Conservation (phyloP, 2,113 vertebrate genomes). For the Polypterus senegalus region DNA sequence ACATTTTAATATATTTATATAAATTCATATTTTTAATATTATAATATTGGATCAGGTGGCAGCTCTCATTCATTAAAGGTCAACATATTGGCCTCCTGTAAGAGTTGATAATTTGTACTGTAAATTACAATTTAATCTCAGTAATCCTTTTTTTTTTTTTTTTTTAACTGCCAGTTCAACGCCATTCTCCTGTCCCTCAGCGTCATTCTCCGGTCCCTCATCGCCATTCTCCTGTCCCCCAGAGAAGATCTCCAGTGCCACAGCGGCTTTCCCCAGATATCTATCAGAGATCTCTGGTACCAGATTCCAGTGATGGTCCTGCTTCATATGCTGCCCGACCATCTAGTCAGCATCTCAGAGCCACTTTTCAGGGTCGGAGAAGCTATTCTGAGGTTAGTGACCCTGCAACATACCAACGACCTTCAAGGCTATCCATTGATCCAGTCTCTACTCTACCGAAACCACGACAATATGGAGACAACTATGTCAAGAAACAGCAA, state of each 20-base stretch:
- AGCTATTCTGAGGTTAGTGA: slow-evolving; percentile 88
- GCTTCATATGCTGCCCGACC: slow-evolving; percentile 70
- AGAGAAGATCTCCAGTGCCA: slow-evolving; percentile 64
- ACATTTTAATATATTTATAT: too few relatives aligned
- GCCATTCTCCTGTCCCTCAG: slow-evolving; percentile 63
- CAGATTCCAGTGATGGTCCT: slow-evolving; percentile 60
- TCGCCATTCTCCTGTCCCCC: slow-evolving; percentile 58
- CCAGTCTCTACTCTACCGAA: slow-evolving; percentile 80
- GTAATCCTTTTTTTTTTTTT: too few relatives aligned
- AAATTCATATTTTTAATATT: too few relatives aligned
- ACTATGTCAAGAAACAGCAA: slow-evolving; percentile 54
- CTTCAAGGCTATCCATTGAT: slow-evolving; percentile 67
- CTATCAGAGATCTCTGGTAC: slow-evolving; percentile 55
- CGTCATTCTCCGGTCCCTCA: slow-evolving; percentile 64
- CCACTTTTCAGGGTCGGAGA: slow-evolving; percentile 84
- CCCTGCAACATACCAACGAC: slow-evolving; percentile 71
- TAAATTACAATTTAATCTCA: too few relatives aligned
- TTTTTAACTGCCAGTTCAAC: slow-evolving; percentile 14
- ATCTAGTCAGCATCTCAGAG: slow-evolving; percentile 73
- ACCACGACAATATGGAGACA: slow-evolving; percentile 69
- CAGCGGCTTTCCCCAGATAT: slow-evolving; percentile 61
- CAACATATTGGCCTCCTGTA: too few relatives aligned
- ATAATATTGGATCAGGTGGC: too few relatives aligned
- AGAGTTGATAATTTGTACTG: too few relatives aligned
- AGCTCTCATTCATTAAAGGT: too few relatives aligned